Evolutionary conservation across 92 coral and sea anemone species (phyloP).

Genomic region (Desmophyllum pertusum): DNA sequence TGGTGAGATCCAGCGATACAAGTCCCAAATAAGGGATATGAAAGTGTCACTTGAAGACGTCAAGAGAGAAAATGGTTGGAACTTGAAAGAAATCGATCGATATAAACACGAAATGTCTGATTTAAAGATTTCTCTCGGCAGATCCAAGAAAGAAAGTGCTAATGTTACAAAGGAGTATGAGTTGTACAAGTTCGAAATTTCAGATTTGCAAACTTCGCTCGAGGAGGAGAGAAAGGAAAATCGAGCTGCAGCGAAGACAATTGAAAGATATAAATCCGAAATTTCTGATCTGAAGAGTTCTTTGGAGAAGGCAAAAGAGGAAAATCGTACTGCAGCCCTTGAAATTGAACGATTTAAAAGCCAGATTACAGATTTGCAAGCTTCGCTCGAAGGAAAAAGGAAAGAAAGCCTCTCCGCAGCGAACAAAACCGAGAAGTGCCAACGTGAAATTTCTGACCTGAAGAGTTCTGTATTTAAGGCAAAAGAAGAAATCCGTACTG

Average conservation of each 20-base stretch:
- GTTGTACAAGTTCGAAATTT: slow-evolving; percentile 16
- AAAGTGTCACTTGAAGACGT: slow-evolving; percentile 34
- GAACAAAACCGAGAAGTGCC: not conserved
- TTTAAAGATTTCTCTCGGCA: not conserved
- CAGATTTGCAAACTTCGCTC: slow-evolving; percentile 32
- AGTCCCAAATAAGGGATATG: slow-evolving; percentile 16
- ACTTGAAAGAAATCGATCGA: slow-evolving; percentile 32
- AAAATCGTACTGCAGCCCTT: not conserved
- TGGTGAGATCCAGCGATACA: slow-evolving; percentile 5
- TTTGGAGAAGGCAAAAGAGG: not conserved
- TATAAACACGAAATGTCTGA: slow-evolving; percentile 18
- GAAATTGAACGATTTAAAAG: not conserved
- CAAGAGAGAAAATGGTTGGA: slow-evolving; percentile 49
- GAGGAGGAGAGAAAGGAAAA: slow-evolving; percentile 13
- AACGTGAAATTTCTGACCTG: not conserved
- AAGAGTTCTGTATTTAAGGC: not conserved
- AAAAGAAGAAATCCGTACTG: too few relatives aligned
- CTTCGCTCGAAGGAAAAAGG: slow-evolving; percentile 7
- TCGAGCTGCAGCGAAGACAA: not conserved
- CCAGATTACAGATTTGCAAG: not conserved
- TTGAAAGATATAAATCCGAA: slow-evolving; percentile 1
- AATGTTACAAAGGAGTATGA: slow-evolving; percentile 14
- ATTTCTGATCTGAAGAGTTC: slow-evolving; percentile 10
- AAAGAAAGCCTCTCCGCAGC: not conserved
- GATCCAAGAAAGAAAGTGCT: slow-evolving; percentile 6